Conservation (phyloP, 2,888 invertebrate genomes). For the Hemicrepidius hirtus region DNA sequence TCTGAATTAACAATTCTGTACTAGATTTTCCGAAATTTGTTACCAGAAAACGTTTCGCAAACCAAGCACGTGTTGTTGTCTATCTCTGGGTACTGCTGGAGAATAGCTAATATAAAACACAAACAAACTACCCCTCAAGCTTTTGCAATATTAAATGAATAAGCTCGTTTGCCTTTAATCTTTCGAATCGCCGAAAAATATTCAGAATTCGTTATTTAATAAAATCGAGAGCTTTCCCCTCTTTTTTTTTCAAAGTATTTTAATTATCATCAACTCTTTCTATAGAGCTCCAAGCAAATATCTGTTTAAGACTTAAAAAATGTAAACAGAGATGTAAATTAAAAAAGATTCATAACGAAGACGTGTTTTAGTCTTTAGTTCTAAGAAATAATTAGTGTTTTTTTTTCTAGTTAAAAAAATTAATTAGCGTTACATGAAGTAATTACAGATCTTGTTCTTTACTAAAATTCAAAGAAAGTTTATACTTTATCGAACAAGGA, state of each 20-base stretch:
- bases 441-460: no score
- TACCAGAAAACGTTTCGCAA: slow-evolving; percentile 41
- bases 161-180: slow-evolving; percentile 36
- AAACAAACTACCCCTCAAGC: slow-evolving; percentile 39
- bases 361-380: background rate
- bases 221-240: background rate
- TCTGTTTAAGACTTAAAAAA: slow-evolving; percentile 19
- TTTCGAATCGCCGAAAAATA: slow-evolving; percentile 10
- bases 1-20: slow-evolving; percentile 43
- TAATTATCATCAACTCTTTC: slow-evolving; percentile 30
- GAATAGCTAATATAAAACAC: slow-evolving; percentile 40
- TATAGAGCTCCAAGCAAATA: background rate
- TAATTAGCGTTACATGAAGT: no score
- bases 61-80: slow-evolving; percentile 37
- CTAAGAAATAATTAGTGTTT: background rate
- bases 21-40: slow-evolving; percentile 37
- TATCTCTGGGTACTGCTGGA: slow-evolving; percentile 30
- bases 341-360: slow-evolving; percentile 3
- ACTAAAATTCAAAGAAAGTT: no score
- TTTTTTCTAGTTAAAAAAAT: no score
- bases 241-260: slow-evolving; percentile 10
- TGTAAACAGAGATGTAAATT: slow-evolving; percentile 14
- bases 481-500: no score
- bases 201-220: slow-evolving; percentile 22
- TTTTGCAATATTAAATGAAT: slow-evolving; percentile 42